Conservation (phyloP, 2,113 vertebrate genomes). For the Axis porcinus region DNA sequence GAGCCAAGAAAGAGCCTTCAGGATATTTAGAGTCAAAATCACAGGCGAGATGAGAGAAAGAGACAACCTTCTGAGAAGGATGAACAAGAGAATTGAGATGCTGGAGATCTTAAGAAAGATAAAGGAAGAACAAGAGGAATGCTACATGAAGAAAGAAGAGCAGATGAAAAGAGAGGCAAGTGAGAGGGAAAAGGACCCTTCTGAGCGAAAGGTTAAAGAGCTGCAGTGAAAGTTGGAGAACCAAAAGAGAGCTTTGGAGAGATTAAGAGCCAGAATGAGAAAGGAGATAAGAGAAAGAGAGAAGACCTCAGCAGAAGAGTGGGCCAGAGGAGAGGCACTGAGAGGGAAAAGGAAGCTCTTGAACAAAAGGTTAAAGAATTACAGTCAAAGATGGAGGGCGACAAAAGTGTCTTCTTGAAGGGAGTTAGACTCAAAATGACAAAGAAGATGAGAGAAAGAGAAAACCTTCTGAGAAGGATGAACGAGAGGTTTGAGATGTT, state of each 20-base stretch:
- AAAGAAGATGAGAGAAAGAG: background rate
- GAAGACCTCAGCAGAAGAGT: background rate
- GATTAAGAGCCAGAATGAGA: background rate
- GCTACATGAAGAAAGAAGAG: background rate
- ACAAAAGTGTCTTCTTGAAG: background rate
- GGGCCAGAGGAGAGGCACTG: background rate
- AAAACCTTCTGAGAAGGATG: background rate
- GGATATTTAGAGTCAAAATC: too few species aligned
- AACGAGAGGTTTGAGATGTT: background rate
- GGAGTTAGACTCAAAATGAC: background rate
- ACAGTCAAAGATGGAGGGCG: background rate
- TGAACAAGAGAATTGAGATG: too few species aligned
- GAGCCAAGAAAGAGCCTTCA: too few species aligned
- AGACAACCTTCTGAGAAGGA: too few species aligned
- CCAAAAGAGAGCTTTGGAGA: background rate
- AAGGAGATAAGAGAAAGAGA: background rate
- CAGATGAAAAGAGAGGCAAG: background rate
- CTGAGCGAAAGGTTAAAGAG: background rate
- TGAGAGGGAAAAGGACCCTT: background rate
- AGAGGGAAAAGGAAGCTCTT: background rate
- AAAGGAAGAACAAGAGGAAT: background rate
- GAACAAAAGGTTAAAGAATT: background rate
- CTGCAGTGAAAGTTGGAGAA: background rate
- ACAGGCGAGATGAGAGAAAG: too few species aligned
- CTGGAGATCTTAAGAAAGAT: background rate